phyloP scores from a whole-genome alignment of 2,797 vertebrate species.

The Neosalanx taihuensis region DNA sequence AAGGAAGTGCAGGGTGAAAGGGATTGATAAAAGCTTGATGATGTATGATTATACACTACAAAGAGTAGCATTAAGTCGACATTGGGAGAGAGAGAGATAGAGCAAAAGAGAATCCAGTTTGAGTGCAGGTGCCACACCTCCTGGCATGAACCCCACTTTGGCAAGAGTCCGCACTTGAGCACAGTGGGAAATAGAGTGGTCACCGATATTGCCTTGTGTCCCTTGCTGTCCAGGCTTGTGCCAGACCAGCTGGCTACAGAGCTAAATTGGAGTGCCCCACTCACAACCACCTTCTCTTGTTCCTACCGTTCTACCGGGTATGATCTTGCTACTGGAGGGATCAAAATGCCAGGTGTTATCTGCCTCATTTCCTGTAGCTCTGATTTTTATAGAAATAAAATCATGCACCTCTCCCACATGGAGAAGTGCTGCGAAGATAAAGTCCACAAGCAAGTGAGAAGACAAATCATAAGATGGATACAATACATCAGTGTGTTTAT shows the following conservation, averaged over 20 bases:
- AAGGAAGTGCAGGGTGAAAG: slow-evolving; percentile 48
- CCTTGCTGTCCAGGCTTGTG: slow-evolving; percentile 34
- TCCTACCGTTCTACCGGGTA: too few relatives aligned
- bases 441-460: background rate
- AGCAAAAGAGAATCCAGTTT: slow-evolving; percentile 51
- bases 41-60: slow-evolving; percentile 54
- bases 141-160: slow-evolving; percentile 39
- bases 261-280: slow-evolving; percentile 56
- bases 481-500: background rate
- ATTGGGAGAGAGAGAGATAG: slow-evolving; percentile 26
- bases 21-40: slow-evolving; percentile 64
- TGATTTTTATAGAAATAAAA: slow-evolving; percentile 51
- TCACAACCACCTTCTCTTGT: slow-evolving; percentile 44
- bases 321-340: slow-evolving; percentile 54
- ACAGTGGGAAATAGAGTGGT: slow-evolving; percentile 59
- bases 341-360: slow-evolving; percentile 63
- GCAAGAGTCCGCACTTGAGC: slow-evolving; percentile 40
- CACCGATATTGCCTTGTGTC: slow-evolving; percentile 47
- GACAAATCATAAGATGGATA: background rate
- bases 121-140: slow-evolving; percentile 53
- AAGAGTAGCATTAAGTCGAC: background rate
- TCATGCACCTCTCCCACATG: slow-evolving; percentile 37
- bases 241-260: slow-evolving; percentile 62
- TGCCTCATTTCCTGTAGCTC: slow-evolving; percentile 63
- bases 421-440: background rate